Percentiles rank a stretch among this genome's conserved stretches.
Conservation (phyloP, 2,797 vertebrate species). For the Xiphophorus birchmanni region DNA sequence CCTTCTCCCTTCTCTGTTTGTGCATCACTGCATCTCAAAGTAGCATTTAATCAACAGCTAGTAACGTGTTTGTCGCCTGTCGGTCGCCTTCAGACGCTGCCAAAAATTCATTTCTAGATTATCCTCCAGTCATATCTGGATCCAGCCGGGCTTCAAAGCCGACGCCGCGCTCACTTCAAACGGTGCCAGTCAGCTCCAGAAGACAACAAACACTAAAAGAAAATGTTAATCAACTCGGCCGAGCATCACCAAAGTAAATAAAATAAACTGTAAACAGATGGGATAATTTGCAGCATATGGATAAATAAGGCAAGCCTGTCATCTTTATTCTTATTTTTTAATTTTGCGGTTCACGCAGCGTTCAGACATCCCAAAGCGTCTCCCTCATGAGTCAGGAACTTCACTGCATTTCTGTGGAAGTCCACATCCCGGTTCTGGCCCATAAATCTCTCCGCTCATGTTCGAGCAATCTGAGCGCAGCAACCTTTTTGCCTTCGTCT, state of each 20-base stretch:
- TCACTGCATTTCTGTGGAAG: conserved; percentile 62
- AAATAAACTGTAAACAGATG: conserved; percentile 80
- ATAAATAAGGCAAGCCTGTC: conserved; percentile 72
- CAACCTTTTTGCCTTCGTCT: conserved; percentile 58
- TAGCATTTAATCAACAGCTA: conserved; percentile 69
- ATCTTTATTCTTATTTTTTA: conserved; percentile 59
- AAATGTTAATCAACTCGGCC: conserved; percentile 75
- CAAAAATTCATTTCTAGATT: conserved; percentile 71
- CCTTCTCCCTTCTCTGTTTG: conserved; percentile 44
- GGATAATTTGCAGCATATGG: conserved; percentile 76
- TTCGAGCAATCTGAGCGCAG: conserved; percentile 36
- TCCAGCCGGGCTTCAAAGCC: conserved; percentile 74
- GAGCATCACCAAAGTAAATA: conserved; percentile 78
- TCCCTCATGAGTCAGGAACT: conserved; percentile 54
- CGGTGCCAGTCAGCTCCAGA: conserved; percentile 77
- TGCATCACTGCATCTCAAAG: conserved; percentile 58
- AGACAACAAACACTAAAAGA: conserved; percentile 77
- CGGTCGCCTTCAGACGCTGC: conserved; percentile 67
- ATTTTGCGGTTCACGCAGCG: conserved; percentile 67
- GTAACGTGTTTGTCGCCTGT: conserved; percentile 71
- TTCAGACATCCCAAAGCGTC: conserved; percentile 55
- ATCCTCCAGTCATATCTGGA: conserved; percentile 76
- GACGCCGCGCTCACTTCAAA: conserved; percentile 73
- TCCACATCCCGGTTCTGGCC: conserved; percentile 37
- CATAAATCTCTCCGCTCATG: conserved; percentile 56